Base-by-base conservation (phyloP, 2,113 vertebrate species). In the Anolis sagrei region DNA sequence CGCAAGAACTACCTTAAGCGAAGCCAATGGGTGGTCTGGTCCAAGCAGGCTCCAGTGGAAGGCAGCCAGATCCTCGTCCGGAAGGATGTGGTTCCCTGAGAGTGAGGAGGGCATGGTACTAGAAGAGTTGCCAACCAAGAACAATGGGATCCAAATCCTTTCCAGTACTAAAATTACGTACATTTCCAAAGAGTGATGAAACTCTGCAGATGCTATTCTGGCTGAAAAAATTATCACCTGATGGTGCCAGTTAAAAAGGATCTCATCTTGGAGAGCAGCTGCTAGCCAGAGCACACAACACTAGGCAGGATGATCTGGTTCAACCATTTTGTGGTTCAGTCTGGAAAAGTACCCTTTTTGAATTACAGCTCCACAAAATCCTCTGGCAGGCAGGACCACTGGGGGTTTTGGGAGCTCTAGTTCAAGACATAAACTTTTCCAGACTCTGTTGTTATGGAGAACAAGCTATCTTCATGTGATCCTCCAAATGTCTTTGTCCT, bases 1-100 rank as follows among this genome's bases (percentile, higher is more conserved):
- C 29, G 73, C 23, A 36, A 32, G 70, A 4, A 1, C 39, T 95
- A 98, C 98, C 98, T 98, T 98, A 88, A 98, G 97, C 79, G 98
- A 98, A 92, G 98, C 98, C 83, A 98, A 96, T 70, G 98, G 98
- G 94, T 98, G 98, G 93, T 98, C 98, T 94, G 98, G 98, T 95
- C 98, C 98, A 92, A 98, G 95, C 76, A 98, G 96, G 92, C 97
- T 98, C 98, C 98, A 98, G 91, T 98, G 98, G 96, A 98, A 98
- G 94, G 98, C 98, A 93, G 98, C 98, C 94, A 98, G 95, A 94
- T 98, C 98, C 93, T 98, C 98, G 95, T 98, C 98, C 92, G 98
- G 98, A 93, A 98, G 96, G 95, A 98, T 98, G 94, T 98, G 98
- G 93, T 98, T 98, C 90, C 97, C 98, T 98, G 84, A 78, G 93